Evolutionary conservation across 1,140 invertebrate genomes (phyloP), one percentile per base, ranked within the genome.

Genomic region (Polypedilum vanderplanki): DNA sequence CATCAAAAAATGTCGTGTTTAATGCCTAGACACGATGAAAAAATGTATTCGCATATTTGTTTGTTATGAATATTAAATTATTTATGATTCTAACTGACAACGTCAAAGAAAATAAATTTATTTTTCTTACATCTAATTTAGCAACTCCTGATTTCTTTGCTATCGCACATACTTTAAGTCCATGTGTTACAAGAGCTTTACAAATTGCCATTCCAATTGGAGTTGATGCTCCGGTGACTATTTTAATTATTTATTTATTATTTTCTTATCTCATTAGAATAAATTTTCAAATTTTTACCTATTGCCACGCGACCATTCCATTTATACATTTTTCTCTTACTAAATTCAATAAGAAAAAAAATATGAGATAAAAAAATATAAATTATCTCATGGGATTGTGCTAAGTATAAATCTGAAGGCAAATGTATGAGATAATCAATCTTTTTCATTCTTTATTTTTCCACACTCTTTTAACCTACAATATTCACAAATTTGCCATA

Each of bases 211-310:
- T 79, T 0, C 85, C 85, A 73, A 85, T 85, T 0, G 84, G 84
- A 24, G 77, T 78, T n/a, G 83, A 84, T 1, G 84, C 83, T 3
- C 84, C 85, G 9, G 85, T 85, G 7, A 86, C 83, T 22, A 33
- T 33, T 33, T 33, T 3, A 33, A 33, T 3, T 33, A 33, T 33
- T n/a, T 33, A 33, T 33, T 33, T 33, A 33, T 33, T 33, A 33
- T 33, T 33, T 33, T 3, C 5, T 33, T n/a, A n/a, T n/a, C n/a
- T n/a, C n/a, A n/a, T 33, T 33, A 33, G 2, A 33, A 3, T 33
- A 3, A 33, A 3, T 33, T 33, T 33, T 33, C 2, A 33, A 33
- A 33, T 33, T 5, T 33, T 33, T 33, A 33, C 24, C 24, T 33
- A 86, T 76, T 3, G 83, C 85, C 10, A 85, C 82, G 18, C 81